Conservation (phyloP, 2,113 vertebrate genomes). For the Neolamprologus variostigma region DNA sequence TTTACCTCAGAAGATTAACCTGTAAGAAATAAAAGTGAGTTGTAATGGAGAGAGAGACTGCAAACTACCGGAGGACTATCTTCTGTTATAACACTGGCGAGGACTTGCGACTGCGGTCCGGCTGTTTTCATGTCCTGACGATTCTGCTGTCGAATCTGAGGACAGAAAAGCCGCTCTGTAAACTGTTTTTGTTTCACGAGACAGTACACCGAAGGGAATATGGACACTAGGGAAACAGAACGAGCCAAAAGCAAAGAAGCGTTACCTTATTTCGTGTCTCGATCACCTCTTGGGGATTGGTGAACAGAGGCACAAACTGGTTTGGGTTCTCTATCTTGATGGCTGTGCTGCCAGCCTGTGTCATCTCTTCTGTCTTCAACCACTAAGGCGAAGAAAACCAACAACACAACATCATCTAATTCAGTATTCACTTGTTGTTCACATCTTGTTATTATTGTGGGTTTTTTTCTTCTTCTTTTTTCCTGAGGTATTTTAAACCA, state of each 20-base stretch:
- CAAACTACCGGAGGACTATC: conserved; percentile 80
- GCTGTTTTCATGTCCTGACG: conserved; percentile 95
- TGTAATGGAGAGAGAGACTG: background rate
- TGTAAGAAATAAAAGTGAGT: background rate
- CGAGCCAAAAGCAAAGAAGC: background rate
- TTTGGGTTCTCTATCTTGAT: conserved; percentile 95
- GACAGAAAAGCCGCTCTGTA: background rate
- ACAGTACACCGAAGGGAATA: background rate
- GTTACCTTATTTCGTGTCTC: conserved; percentile 95
- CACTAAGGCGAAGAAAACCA: conserved; percentile 69
- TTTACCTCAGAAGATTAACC: background rate
- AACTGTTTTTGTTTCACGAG: background rate
- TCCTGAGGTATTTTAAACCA: background rate
- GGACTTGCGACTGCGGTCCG: conserved; percentile 90
- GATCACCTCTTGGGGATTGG: conserved; percentile 92
- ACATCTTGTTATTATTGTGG: background rate
- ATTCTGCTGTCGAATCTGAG: conserved; percentile 91
- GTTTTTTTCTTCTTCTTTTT: accelerated
- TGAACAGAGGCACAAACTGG: conserved; percentile 97
- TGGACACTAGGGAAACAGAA: background rate
- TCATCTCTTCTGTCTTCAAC: conserved; percentile 86
- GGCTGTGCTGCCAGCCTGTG: conserved; percentile 81
- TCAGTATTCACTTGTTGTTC: background rate
- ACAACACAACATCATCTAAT: background rate
- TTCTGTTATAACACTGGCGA: conserved; percentile 86